Evolutionary conservation across 2,888 invertebrate genomes (phyloP).

Genomic region (Pyralis farinalis): DNA sequence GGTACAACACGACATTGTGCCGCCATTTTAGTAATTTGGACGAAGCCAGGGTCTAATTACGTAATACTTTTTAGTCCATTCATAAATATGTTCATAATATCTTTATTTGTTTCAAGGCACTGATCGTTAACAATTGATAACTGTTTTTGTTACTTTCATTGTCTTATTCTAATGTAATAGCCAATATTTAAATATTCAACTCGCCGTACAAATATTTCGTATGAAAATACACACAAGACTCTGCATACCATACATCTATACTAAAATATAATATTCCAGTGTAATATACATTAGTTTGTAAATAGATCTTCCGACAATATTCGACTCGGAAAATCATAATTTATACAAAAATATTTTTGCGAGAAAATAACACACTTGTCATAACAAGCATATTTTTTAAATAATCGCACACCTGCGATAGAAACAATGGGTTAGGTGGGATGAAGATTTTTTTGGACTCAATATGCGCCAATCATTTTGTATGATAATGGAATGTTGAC

Average conservation of each 20-base stretch:
- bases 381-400: constrained; percentile 33
- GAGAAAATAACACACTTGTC: constrained; percentile 45
- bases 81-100: constrained; percentile 62
- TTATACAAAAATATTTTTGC: constrained; percentile 72
- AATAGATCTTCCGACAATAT: constrained; percentile 60
- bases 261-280: constrained; percentile 68
- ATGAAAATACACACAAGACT: constrained; percentile 77
- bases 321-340: constrained; percentile 56
- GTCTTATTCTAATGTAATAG: constrained; percentile 72
- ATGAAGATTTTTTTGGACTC: constrained; percentile 59
- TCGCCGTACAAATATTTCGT: constrained; percentile 71
- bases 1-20: constrained; percentile 22
- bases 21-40: constrained; percentile 44
- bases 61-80: constrained; percentile 44
- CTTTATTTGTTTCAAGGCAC: constrained; percentile 70
- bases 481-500: constrained; percentile 67
- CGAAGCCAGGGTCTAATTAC: constrained; percentile 32
- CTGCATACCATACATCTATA: constrained; percentile 74
- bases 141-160: constrained; percentile 60
- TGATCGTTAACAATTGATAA: constrained; percentile 71
- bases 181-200: constrained; percentile 75
- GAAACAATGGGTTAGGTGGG: constrained; percentile 64
- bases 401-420: constrained; percentile 44
- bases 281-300: constrained; percentile 72
- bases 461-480: constrained; percentile 52